Evolutionary conservation across 2,888 invertebrate genomes (phyloP).

Genomic region (Quadroppia sp.): DNA sequence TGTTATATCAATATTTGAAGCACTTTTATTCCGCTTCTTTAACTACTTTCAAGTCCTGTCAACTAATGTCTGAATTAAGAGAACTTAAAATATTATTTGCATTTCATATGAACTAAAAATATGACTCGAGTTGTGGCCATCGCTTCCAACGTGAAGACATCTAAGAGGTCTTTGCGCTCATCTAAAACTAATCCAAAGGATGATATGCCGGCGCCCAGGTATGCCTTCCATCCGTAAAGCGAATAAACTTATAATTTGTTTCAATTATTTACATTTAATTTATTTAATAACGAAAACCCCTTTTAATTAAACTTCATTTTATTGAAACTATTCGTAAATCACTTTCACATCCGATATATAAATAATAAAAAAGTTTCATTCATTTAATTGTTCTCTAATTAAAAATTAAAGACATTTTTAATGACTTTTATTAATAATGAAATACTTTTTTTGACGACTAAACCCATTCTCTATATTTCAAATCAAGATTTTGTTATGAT

Average conservation of each 20-base stretch:
- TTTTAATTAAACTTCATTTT: neutral
- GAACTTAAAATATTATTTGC: neutral
- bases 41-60: neutral
- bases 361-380: no score
- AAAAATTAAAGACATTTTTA: no score
- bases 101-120: neutral
- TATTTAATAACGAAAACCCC: neutral
- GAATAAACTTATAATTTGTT: neutral
- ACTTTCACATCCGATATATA: neutral
- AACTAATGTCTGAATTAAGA: neutral
- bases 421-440: no score
- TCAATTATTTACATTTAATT: neutral
- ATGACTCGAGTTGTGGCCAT: slow-evolving; percentile 16
- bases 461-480: no score
- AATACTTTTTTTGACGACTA: no score
- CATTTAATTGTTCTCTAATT: no score
- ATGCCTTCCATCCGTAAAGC: neutral
- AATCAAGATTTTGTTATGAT: no score
- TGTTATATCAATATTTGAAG: no score
- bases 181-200: neutral
- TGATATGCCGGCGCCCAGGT: slow-evolving; percentile 11
- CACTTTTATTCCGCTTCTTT: neutral
- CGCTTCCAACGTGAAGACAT: neutral
- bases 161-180: neutral
- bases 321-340: neutral